Evolutionary conservation across 2,797 vertebrate species (phyloP).

Genomic region (Anomalospiza imberbis): DNA sequence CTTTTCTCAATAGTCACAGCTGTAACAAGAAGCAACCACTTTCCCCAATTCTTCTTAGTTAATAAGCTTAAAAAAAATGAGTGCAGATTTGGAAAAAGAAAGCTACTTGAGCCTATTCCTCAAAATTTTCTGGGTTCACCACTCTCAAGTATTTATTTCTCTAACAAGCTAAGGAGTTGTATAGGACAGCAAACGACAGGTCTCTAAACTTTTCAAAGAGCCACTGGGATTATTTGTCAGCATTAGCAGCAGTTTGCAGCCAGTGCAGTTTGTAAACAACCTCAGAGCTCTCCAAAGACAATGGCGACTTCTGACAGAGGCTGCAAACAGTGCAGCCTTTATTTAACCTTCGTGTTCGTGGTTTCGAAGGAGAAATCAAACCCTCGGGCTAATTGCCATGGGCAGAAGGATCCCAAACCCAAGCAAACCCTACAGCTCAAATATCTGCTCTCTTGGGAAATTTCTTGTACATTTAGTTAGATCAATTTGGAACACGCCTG

Average conservation of each 20-base stretch:
- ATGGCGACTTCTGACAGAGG: not conserved
- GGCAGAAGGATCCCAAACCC: not conserved
- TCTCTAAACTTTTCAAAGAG: not conserved
- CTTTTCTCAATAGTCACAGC: not conserved
- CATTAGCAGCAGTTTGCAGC: not conserved
- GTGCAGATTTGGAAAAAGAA: not conserved
- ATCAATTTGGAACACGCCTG: not conserved
- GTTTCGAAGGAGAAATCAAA: not conserved
- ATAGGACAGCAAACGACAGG: not conserved
- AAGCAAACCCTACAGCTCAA: not conserved
- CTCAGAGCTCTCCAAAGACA: not conserved
- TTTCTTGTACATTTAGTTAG: not conserved
- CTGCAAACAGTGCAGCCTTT: not conserved
- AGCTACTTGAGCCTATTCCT: not conserved
- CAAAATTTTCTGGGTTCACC: not conserved
- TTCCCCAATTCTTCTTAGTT: not conserved
- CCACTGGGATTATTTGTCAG: not conserved
- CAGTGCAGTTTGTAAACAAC: not conserved
- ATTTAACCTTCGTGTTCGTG: not conserved
- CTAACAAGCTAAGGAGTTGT: not conserved
- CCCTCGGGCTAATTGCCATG: not conserved
- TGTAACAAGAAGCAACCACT: not conserved
- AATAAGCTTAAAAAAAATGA: not conserved
- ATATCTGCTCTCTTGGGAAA: not conserved
- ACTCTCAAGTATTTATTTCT: not conserved